These are phyloP conservation scores for Aphelenchoides bicaudatus DNA, from an alignment of 2,888 invertebrate genomes.

Conservation along the genomic window DNA sequence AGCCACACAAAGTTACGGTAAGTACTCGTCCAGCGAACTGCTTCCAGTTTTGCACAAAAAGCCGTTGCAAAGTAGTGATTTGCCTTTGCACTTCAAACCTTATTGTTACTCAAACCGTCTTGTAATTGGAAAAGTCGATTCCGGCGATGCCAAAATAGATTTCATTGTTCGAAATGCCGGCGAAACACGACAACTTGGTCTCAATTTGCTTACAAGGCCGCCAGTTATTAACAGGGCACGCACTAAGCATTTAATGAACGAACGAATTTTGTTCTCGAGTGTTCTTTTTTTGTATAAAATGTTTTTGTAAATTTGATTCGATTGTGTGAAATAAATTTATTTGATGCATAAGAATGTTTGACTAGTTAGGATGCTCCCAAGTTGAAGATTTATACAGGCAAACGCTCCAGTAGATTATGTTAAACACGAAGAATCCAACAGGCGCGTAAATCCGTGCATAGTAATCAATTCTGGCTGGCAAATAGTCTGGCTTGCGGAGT, in stretches of 20 bases:
- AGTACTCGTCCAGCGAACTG: slow-evolving; percentile 9
- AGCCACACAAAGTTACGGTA: slow-evolving; percentile 3
- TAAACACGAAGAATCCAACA: slow-evolving; percentile 51
- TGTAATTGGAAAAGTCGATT: slow-evolving; percentile 4
- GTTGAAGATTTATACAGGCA: slow-evolving; percentile 9
- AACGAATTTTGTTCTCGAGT: too few relatives aligned
- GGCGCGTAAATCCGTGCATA: slow-evolving; percentile 69
- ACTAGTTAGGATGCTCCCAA: slow-evolving; percentile 20
- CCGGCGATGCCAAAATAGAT: background rate
- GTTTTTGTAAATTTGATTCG: background rate
- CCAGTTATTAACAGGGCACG: too few relatives aligned
- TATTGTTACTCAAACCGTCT: slow-evolving; percentile 18
- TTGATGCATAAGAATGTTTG: background rate
- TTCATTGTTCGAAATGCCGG: slow-evolving; percentile 14
- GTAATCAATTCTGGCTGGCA: slow-evolving; percentile 78
- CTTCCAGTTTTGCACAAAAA: background rate
- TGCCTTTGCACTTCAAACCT: background rate
- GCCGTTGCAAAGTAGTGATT: background rate
- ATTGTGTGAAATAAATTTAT: background rate
- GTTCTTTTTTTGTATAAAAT: background rate
- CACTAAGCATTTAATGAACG: too few relatives aligned
- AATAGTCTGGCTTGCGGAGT: slow-evolving; percentile 49
- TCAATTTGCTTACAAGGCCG: background rate
- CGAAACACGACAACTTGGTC: slow-evolving; percentile 7
- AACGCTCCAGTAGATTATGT: slow-evolving; percentile 44